phyloP scores from a whole-genome alignment of 2,797 vertebrate genomes.

The Lycodopsis pacificus region DNA sequence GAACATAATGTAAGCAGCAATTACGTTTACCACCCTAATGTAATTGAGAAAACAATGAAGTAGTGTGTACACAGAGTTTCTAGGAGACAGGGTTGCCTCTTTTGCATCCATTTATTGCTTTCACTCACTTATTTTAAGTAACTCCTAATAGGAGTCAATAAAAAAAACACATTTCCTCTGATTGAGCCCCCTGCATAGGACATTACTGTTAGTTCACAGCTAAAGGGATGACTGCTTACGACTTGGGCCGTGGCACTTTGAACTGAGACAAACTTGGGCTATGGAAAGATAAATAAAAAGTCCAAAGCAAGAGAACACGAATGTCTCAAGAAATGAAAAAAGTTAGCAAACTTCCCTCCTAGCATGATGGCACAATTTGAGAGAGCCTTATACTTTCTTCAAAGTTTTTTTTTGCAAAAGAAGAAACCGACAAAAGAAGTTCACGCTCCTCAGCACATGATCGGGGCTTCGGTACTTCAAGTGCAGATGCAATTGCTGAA shows the following conservation, averaged over 20 bases:
- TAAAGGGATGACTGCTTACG: not conserved
- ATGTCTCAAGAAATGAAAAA: constrained; percentile 17
- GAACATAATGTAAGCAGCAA: not conserved
- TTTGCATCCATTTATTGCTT: not conserved
- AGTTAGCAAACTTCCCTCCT: constrained; percentile 8
- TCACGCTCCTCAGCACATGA: constrained; percentile 23
- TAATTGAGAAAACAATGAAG: not conserved
- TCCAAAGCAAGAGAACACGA: not conserved
- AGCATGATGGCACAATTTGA: constrained; percentile 28
- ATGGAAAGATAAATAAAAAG: not conserved
- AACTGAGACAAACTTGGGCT: not conserved
- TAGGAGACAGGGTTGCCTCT: not conserved
- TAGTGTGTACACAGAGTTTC: not conserved
- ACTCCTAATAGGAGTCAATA: not conserved
- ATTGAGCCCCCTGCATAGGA: not conserved
- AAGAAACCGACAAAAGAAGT: constrained; percentile 9
- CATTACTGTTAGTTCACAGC: not conserved
- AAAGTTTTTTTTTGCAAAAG: not conserved
- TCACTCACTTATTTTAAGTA: not conserved
- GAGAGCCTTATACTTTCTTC: not conserved
- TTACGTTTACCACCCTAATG: not conserved
- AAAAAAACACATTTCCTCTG: not conserved
- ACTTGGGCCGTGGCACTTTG: not conserved
- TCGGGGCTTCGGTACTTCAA: constrained; percentile 10
- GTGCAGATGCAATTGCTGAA: constrained; percentile 19